Percentiles rank a stretch among this genome's conserved stretches.
Conservation (phyloP, 2,113 vertebrate species). For the Agapornis roseicollis region DNA sequence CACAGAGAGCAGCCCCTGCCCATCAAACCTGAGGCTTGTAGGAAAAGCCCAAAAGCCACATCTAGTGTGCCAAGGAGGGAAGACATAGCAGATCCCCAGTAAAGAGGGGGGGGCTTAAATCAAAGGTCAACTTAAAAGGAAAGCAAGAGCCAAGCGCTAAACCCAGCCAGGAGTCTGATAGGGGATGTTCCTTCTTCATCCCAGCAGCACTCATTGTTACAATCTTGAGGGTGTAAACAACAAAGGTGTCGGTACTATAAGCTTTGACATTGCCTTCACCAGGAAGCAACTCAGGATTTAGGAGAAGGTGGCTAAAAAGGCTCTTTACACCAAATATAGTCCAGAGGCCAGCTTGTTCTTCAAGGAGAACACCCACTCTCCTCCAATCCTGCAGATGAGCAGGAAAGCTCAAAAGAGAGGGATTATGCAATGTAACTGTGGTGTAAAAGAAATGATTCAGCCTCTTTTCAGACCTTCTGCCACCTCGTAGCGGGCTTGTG, state of each 20-base stretch:
- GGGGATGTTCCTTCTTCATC: not conserved
- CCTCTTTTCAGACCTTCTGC: constrained; percentile 6
- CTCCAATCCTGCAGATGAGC: not conserved
- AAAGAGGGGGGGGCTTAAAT: not conserved
- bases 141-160: not conserved
- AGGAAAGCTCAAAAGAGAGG: not conserved
- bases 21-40: not conserved
- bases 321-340: not conserved
- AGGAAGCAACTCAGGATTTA: not conserved
- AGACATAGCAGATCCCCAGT: not conserved
- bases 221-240: not conserved
- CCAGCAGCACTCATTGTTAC: not conserved
- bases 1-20: not conserved
- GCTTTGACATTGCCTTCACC: not conserved
- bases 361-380: not conserved
- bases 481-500: not conserved
- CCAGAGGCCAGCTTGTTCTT: not conserved
- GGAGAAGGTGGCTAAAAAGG: not conserved
- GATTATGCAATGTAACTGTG: not conserved
- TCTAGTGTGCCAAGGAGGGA: not conserved
- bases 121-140: not conserved
- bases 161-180: not conserved
- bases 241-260: not conserved
- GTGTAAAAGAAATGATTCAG: not conserved
- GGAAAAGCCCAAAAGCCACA: not conserved